Evolutionary conservation across 2,113 vertebrate species (phyloP).

Genomic region (Talpa occidentalis): DNA sequence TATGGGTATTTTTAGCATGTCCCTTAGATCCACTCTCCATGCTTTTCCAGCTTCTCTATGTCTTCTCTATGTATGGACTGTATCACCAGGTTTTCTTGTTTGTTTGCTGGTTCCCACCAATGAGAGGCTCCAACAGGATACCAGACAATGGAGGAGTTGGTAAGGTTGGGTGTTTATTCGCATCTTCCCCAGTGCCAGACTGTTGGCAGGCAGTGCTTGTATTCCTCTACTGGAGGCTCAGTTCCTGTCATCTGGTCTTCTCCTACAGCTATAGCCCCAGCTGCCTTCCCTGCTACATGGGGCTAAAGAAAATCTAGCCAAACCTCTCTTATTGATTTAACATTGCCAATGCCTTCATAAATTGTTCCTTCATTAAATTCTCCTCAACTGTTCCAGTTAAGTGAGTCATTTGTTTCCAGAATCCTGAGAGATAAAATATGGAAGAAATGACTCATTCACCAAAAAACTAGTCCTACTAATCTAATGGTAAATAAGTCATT

Average conservation of each 20-base stretch:
- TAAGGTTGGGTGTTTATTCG: neutral
- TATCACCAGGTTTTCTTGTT: neutral
- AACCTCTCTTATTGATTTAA: neutral
- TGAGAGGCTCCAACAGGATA: neutral
- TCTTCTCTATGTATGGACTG: neutral
- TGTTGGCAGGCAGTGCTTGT: neutral
- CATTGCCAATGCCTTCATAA: neutral
- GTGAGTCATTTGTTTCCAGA: neutral
- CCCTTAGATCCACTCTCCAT: neutral
- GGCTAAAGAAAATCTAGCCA: neutral
- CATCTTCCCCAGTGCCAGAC: neutral
- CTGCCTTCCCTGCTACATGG: neutral
- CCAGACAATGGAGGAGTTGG: neutral
- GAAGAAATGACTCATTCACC: constrained; percentile 27
- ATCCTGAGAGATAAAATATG: neutral
- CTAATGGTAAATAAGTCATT: neutral
- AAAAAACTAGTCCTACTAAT: constrained; percentile 14
- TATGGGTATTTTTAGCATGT: neutral
- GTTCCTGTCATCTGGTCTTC: neutral
- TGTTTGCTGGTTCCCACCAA: neutral
- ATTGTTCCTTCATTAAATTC: constrained; percentile 18
- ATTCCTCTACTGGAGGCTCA: neutral
- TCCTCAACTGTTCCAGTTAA: constrained; percentile 4
- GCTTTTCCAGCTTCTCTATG: neutral
- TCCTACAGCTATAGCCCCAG: neutral